Conservation (phyloP, 2,888 invertebrate species). For the Euzophera pinguis region DNA sequence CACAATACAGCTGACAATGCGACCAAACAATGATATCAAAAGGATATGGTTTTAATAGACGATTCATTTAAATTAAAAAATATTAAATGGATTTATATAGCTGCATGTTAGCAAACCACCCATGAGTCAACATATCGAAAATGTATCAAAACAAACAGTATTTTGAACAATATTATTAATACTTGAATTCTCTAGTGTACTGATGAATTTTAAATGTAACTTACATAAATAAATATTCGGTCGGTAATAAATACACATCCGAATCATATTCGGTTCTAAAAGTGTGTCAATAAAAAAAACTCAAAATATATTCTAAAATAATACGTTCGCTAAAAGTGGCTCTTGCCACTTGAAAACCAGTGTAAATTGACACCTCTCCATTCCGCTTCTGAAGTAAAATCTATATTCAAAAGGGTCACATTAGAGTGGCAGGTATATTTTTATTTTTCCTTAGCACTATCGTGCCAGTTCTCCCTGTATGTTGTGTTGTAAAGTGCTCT, state of each 20-base stretch:
- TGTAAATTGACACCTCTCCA: slow-evolving; percentile 20
- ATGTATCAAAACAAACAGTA: too few relatives aligned
- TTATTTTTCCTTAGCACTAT: slow-evolving; percentile 44
- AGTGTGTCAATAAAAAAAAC: slow-evolving; percentile 35
- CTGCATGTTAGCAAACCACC: too few relatives aligned
- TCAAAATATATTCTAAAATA: slow-evolving; percentile 40
- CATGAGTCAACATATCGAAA: too few relatives aligned
- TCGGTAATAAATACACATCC: slow-evolving; percentile 9
- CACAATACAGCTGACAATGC: too few relatives aligned
- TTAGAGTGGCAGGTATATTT: slow-evolving; percentile 25
- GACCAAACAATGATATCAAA: too few relatives aligned
- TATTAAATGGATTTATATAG: too few relatives aligned
- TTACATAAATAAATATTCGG: not conserved
- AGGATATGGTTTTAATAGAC: not conserved
- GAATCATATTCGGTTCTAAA: slow-evolving; percentile 23
- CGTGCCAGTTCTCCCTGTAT: slow-evolving; percentile 35
- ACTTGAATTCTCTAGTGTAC: too few relatives aligned
- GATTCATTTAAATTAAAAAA: not conserved
- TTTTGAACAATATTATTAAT: too few relatives aligned
- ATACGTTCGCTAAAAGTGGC: slow-evolving; percentile 26
- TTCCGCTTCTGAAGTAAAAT: slow-evolving; percentile 2
- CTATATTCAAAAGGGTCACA: slow-evolving; percentile 14
- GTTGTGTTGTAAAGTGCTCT: slow-evolving; percentile 14
- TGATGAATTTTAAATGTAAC: not conserved
- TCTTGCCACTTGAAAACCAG: slow-evolving; percentile 23